A percentile compares a stretch with the other conserved stretches of the same genome.
phyloP scores from a whole-genome alignment of 2,113 vertebrate species.

The Oophaga pumilio region DNA sequence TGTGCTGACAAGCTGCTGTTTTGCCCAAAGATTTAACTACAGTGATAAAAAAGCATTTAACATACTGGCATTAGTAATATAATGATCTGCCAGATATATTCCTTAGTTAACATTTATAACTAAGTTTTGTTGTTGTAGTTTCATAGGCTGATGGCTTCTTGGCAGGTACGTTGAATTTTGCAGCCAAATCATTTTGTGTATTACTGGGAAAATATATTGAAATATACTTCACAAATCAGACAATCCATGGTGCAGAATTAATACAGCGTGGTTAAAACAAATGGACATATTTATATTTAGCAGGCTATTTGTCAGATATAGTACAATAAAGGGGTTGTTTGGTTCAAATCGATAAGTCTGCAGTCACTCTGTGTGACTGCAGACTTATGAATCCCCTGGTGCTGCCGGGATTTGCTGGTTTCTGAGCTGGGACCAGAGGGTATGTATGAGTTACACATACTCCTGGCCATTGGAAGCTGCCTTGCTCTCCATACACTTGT shows the following conservation, averaged over 20 bases:
- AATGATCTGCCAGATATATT: conserved; percentile 40
- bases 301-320: not conserved
- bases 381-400: no score
- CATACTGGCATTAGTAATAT: not conserved
- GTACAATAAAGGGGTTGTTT: not conserved
- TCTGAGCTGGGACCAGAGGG: no score
- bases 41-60: conserved; percentile 49
- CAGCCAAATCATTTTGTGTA: conserved; percentile 15
- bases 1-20: not conserved
- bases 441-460: no score
- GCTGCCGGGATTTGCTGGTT: no score
- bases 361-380: no score
- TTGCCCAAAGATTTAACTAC: conserved; percentile 18
- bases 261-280: conserved; percentile 4
- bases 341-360: no score
- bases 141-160: conserved; percentile 30
- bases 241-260: conserved; percentile 3
- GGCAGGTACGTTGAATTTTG: conserved; percentile 2
- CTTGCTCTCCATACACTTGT: no score
- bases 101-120: conserved; percentile 46
- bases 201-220: conserved; percentile 21
- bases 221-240: conserved; percentile 16
- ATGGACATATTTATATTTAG: conserved; percentile 9
- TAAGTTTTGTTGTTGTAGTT: conserved; percentile 20
- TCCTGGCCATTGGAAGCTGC: no score